Percentiles rank a stretch among this genome's conserved stretches.
Evolutionary conservation across 2,113 vertebrate genomes (phyloP).

Genomic region (Theropithecus gelada): DNA sequence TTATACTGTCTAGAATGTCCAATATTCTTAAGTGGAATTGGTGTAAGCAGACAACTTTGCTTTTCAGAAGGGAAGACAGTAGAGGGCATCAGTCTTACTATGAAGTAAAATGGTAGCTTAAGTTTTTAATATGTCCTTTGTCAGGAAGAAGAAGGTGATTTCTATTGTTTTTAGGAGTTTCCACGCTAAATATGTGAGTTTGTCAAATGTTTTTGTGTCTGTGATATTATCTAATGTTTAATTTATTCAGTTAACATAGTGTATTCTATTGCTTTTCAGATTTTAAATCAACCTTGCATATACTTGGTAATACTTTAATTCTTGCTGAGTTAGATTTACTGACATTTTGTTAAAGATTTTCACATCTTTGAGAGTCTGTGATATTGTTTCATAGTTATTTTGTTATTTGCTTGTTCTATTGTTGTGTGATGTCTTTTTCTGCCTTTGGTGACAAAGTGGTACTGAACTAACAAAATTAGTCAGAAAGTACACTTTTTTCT

Average conservation of each 20-base stretch:
- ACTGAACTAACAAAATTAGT: not conserved
- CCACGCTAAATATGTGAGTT: not conserved
- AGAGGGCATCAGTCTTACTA: not conserved
- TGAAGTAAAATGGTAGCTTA: not conserved
- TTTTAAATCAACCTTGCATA: not conserved
- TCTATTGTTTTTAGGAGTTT: not conserved
- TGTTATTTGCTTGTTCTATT: not conserved
- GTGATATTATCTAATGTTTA: not conserved
- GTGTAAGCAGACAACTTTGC: not conserved
- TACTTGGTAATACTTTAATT: not conserved
- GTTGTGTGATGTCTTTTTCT: not conserved
- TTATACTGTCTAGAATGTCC: not conserved
- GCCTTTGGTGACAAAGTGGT: not conserved
- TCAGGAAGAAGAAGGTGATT: not conserved
- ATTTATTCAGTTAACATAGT: not conserved
- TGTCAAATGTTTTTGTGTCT: not conserved
- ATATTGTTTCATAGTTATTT: not conserved
- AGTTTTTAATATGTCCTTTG: not conserved
- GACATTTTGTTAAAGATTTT: not conserved
- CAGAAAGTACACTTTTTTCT: not conserved
- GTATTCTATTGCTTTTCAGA: not conserved
- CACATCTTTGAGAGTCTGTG: not conserved
- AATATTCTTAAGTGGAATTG: not conserved
- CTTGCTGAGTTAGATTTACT: not conserved
- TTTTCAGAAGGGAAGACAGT: not conserved